Percentiles rank a stretch among this genome's conserved stretches.
Evolutionary conservation across 2,113 vertebrate genomes (phyloP).

Genomic region (Cavia porcellus): DNA sequence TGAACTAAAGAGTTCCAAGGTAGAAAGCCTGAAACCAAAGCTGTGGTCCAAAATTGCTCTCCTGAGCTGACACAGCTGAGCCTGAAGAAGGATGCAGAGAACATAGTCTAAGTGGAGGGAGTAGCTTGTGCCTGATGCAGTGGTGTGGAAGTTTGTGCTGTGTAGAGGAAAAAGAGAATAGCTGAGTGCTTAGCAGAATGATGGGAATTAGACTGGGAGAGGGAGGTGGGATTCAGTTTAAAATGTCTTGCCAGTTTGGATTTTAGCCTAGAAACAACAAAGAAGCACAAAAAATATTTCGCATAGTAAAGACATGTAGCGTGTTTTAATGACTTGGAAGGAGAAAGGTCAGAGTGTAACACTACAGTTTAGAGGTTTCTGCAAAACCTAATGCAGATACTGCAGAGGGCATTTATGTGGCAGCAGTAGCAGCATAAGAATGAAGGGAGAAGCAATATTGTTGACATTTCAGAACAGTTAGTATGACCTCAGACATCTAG

Average conservation of each 20-base stretch:
- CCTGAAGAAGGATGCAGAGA: background rate
- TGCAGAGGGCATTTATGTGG: background rate
- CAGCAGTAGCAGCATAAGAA: background rate
- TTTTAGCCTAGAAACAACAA: background rate
- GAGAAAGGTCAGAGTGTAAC: background rate
- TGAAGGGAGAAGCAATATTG: background rate
- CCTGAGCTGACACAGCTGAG: background rate
- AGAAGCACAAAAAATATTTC: background rate
- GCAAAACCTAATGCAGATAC: background rate
- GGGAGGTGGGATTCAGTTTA: background rate
- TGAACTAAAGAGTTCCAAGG: background rate
- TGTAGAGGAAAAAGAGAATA: background rate
- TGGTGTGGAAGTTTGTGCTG: accelerated
- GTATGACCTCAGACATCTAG: background rate
- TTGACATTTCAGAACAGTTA: background rate
- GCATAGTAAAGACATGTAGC: background rate
- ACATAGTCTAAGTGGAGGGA: background rate
- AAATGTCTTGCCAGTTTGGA: background rate
- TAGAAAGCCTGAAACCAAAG: background rate
- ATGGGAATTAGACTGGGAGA: background rate
- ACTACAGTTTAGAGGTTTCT: background rate
- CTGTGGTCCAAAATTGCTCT: background rate
- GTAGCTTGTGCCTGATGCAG: background rate
- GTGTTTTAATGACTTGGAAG: background rate
- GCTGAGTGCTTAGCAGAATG: background rate